Conservation (phyloP, 2,888 invertebrate genomes). For the Lochmaea crataegi region DNA sequence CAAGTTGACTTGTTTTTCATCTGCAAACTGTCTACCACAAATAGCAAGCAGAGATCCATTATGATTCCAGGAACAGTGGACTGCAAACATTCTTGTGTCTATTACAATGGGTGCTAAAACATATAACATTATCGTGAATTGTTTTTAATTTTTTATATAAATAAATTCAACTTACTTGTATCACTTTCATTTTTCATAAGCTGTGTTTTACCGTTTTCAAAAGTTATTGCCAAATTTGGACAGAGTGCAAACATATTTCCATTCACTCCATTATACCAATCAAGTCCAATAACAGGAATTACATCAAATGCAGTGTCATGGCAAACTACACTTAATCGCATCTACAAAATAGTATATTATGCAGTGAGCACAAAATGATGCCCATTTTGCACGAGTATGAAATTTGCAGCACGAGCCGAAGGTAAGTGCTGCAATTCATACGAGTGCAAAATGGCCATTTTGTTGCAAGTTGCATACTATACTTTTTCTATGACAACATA, state of each 20-base stretch:
- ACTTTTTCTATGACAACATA: too few relatives aligned
- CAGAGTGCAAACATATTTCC: constrained; percentile 75
- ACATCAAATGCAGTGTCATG: constrained; percentile 55
- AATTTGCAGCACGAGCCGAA: too few relatives aligned
- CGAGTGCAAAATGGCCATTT: too few relatives aligned
- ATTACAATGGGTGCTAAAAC: constrained; percentile 82
- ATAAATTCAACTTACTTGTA: constrained; percentile 70
- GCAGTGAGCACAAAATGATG: too few relatives aligned
- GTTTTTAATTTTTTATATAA: background rate
- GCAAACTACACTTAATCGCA: constrained; percentile 79
- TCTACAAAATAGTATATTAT: constrained; percentile 71
- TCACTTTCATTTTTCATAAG: constrained; percentile 92
- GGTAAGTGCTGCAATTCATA: too few relatives aligned
- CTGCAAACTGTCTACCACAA: constrained; percentile 76
- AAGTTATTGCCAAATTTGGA: constrained; percentile 88
- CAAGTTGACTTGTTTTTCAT: constrained; percentile 78
- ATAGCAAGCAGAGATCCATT: constrained; percentile 90
- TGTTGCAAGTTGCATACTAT: too few relatives aligned
- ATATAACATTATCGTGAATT: background rate
- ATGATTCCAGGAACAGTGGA: constrained; percentile 92
- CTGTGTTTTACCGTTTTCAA: constrained; percentile 87
- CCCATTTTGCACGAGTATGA: too few relatives aligned
- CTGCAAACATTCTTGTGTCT: constrained; percentile 84
- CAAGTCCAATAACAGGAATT: constrained; percentile 78
- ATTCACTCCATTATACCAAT: constrained; percentile 88